phyloP scores from a whole-genome alignment of 1,140 invertebrate genomes.

The Plodia interpunctella region DNA sequence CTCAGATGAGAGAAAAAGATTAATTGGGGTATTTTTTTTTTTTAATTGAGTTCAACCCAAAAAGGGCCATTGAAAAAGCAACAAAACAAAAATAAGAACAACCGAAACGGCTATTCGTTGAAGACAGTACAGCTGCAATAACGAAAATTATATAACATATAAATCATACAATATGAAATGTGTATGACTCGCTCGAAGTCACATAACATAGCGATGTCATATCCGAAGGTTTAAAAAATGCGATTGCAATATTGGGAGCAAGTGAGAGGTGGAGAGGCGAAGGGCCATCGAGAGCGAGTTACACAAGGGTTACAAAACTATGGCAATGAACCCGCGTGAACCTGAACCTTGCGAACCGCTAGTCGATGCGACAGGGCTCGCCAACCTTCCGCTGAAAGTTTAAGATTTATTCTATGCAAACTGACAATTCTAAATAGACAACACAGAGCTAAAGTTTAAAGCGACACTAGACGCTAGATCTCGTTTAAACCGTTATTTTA shows the following conservation, averaged over 20 bases:
- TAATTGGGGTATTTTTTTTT: too few species aligned
- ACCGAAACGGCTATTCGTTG: too few species aligned
- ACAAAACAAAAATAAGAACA: too few species aligned
- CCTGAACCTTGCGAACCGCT: conserved; percentile 75
- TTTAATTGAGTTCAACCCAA: too few species aligned
- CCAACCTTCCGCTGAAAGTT: conserved; percentile 14
- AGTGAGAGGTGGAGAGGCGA: conserved; percentile 55
- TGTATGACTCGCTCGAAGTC: neutral
- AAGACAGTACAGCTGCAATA: too few species aligned
- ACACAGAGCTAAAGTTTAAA: too few species aligned
- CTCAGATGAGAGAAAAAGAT: too few species aligned
- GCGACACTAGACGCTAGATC: too few species aligned
- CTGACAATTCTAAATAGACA: too few species aligned
- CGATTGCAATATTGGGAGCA: conserved; percentile 48
- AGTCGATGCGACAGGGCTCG: conserved; percentile 44
- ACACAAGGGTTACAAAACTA: conserved; percentile 78
- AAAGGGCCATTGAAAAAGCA: too few species aligned
- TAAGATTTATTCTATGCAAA: too few species aligned
- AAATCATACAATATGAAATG: neutral
- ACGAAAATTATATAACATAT: neutral
- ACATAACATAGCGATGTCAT: neutral
- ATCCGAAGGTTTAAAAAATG: neutral
- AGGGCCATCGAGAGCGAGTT: conserved; percentile 71
- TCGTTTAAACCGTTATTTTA: too few species aligned
- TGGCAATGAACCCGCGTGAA: conserved; percentile 76